Percentiles rank a stretch among this genome's conserved stretches.
Conservation (phyloP, 2,888 invertebrate genomes). For the Acanthoscelides obtectus region DNA sequence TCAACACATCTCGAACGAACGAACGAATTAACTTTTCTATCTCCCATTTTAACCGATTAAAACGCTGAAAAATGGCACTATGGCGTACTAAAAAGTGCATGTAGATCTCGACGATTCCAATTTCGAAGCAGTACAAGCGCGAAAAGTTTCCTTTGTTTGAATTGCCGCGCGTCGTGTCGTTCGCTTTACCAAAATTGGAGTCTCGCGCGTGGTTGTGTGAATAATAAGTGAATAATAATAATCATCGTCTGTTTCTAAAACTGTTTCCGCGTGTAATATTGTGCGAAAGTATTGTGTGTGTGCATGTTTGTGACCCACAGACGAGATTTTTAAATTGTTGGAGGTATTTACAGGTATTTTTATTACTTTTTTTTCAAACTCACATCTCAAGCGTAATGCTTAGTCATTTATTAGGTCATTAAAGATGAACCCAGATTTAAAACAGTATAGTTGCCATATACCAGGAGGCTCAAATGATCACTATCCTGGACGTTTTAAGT, state of each 20-base stretch:
- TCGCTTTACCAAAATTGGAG: neutral
- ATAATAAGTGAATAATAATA: neutral
- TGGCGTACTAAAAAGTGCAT: neutral
- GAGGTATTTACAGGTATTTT: constrained; percentile 11
- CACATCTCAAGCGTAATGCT: no score
- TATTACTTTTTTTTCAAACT: constrained; percentile 15
- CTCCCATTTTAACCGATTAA: constrained; percentile 5
- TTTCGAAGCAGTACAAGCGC: neutral
- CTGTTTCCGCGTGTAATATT: neutral
- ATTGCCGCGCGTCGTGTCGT: no score
- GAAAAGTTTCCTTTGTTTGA: neutral
- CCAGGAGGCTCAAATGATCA: no score
- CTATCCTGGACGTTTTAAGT: no score
- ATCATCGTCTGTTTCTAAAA: neutral
- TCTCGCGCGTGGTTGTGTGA: constrained; percentile 2
- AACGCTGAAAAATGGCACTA: neutral
- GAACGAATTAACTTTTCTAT: constrained; percentile 1
- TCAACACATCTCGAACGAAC: constrained; percentile 9
- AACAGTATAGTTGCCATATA: no score
- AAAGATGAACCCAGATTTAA: neutral
- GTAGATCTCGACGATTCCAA: neutral
- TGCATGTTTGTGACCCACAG: constrained; percentile 1
- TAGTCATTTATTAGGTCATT: neutral
- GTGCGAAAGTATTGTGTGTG: neutral
- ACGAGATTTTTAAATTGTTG: constrained; percentile 16